These are phyloP conservation scores for Umimayanthus kanabou DNA, from an alignment of 92 coral and sea anemone genomes.

Conservation along the genomic window DNA sequence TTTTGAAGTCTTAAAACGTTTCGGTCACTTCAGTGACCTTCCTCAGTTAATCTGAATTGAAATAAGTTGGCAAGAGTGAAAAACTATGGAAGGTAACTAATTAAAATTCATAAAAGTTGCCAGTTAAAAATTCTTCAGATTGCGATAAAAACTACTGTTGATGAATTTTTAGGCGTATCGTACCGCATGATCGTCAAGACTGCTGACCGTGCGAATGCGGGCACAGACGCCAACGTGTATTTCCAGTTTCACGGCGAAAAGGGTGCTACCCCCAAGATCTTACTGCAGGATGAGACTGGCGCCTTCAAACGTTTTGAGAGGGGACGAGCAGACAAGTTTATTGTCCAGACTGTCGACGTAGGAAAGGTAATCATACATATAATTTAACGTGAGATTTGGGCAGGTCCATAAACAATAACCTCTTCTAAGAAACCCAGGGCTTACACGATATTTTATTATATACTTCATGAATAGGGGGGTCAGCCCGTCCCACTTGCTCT, in stretches of 20 bases:
- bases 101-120: no score
- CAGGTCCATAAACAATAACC: background rate
- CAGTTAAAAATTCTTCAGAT: no score
- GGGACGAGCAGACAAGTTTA: conserved; percentile 93
- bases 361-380: conserved; percentile 71
- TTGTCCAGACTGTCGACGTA: conserved; percentile 87
- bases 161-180: conserved; percentile 54
- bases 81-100: no score
- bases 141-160: background rate
- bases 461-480: background rate
- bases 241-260: conserved; percentile 75
- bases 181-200: conserved; percentile 85
- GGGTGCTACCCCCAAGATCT: conserved; percentile 82
- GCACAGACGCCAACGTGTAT: conserved; percentile 80
- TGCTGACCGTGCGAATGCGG: conserved; percentile 69
- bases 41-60: no score
- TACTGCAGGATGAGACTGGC: conserved; percentile 69
- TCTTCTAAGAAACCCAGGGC: background rate
- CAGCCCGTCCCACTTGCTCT: background rate
- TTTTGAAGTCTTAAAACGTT: no score
- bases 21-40: no score
- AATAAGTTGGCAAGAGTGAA: no score
- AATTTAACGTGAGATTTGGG: background rate
- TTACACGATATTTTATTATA: background rate
- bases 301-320: conserved; percentile 78